These are phyloP conservation scores for Cephus cinctus DNA, from an alignment of 1,140 invertebrate genomes.

Conservation along the genomic window DNA sequence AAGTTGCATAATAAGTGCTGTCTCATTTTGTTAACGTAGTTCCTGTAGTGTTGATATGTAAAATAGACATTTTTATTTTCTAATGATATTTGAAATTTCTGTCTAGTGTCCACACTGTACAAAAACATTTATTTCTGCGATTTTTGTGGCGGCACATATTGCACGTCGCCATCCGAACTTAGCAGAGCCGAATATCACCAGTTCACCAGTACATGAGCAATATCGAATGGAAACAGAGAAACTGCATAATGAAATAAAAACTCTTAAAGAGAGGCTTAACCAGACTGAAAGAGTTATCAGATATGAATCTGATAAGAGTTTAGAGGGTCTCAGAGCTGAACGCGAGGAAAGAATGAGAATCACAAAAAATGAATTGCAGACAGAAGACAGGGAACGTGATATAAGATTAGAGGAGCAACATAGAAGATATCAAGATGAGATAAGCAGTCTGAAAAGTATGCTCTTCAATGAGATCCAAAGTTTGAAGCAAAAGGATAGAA, in stretches of 20 bases:
- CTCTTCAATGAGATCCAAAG: conserved; percentile 40
- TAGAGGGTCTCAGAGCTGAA: conserved; percentile 43
- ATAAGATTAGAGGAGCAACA: conserved; percentile 50
- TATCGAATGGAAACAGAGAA: conserved; percentile 57
- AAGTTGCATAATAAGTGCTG: too few species aligned
- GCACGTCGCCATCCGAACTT: conserved; percentile 38
- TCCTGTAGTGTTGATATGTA: too few species aligned
- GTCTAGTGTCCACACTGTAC: conserved; percentile 49
- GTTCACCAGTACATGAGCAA: conserved; percentile 39
- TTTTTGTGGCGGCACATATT: conserved; percentile 44
- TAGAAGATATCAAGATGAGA: conserved; percentile 50
- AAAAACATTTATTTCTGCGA: conserved; percentile 46
- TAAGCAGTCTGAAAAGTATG: conserved; percentile 35
- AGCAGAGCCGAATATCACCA: conserved; percentile 16
- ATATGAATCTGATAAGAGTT: conserved; percentile 42
- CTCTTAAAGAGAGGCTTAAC: conserved; percentile 60
- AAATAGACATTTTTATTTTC: too few species aligned
- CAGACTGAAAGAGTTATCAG: conserved; percentile 56
- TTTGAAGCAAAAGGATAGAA: conserved; percentile 18
- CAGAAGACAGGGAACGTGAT: conserved; percentile 53
- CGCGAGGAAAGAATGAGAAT: conserved; percentile 18
- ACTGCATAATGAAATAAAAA: conserved; percentile 60
- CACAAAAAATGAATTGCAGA: conserved; percentile 45
- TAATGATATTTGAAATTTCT: too few species aligned
- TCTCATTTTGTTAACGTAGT: too few species aligned